These are phyloP conservation scores for Petrolisthes manimaculis DNA, from an alignment of 2,888 invertebrate genomes.

Conservation along the genomic window DNA sequence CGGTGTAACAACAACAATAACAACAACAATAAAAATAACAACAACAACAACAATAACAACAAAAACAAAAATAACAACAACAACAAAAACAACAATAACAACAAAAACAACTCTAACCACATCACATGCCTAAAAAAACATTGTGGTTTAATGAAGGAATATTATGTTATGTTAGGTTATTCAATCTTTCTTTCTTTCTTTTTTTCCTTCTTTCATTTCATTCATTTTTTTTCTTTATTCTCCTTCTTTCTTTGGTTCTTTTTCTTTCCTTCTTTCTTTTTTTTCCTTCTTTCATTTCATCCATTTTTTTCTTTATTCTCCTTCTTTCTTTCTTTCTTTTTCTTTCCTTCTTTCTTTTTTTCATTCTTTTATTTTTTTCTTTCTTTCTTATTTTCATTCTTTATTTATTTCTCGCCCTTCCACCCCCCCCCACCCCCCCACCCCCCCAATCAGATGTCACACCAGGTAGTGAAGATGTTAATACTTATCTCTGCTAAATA, in stretches of 20 bases:
- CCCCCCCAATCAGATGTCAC: no score
- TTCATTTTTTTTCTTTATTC: not conserved
- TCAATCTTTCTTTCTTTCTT: not conserved
- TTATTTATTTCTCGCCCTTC: not conserved
- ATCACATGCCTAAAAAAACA: no score
- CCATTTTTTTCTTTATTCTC: not conserved
- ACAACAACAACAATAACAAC: no score
- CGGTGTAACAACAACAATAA: no score
- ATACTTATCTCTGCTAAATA: no score
- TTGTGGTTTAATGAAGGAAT: no score
- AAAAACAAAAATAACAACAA: no score
- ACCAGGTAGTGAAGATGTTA: no score
- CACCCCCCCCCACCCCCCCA: not conserved
- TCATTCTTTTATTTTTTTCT: not conserved
- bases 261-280: not conserved
- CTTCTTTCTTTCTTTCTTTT: not conserved
- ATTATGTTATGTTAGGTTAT: no score
- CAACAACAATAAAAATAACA: no score
- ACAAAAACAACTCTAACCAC: no score
- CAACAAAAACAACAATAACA: no score
- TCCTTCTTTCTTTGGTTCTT: not conserved
- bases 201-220: not conserved
- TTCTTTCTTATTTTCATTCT: not conserved
- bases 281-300: not conserved
- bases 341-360: not conserved